Conservation (phyloP, 1,140 invertebrate genomes). For the Drosophila athabasca region DNA sequence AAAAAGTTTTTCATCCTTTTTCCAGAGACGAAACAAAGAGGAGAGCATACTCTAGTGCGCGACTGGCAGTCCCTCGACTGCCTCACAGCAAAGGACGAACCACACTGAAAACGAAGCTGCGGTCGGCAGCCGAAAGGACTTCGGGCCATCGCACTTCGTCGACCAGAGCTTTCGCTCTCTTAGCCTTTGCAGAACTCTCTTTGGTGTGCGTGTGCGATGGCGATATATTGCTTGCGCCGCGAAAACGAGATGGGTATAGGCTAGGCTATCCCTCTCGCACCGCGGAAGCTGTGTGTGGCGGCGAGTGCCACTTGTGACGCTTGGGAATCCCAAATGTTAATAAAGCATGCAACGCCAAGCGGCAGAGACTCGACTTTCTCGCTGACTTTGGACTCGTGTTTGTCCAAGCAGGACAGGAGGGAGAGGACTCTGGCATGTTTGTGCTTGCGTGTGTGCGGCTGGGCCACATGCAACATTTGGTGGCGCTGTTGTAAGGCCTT, state of each 20-base stretch:
- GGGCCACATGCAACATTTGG: conserved; percentile 66
- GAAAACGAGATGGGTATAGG: conserved; percentile 32
- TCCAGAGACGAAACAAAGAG: not conserved
- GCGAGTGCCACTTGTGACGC: conserved; percentile 68
- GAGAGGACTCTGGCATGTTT: not conserved
- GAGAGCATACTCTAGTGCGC: conserved; percentile 33
- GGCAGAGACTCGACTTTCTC: too few relatives aligned
- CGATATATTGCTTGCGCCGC: conserved; percentile 71
- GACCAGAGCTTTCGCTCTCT: conserved; percentile 47
- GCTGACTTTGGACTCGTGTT: not conserved
- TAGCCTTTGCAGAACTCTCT: conserved; percentile 57
- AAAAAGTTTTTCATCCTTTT: conserved; percentile 26
- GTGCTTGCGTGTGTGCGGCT: conserved; percentile 27
- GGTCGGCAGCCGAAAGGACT: conserved; percentile 16
- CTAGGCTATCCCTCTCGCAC: conserved; percentile 47
- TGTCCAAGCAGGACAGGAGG: not conserved
- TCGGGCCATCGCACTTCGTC: conserved; percentile 4
- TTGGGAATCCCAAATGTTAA: conserved; percentile 56
- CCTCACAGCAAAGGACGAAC: conserved; percentile 14
- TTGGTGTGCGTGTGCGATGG: conserved; percentile 32
- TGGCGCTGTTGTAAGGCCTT: conserved; percentile 55
- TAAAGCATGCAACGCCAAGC: conserved; percentile 45
- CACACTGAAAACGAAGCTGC: conserved; percentile 20
- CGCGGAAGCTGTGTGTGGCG: conserved; percentile 34
- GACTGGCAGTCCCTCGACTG: conserved; percentile 23